These are phyloP conservation scores for Physeter macrocephalus DNA, from an alignment of 2,113 vertebrate species.

Conservation along the genomic window DNA sequence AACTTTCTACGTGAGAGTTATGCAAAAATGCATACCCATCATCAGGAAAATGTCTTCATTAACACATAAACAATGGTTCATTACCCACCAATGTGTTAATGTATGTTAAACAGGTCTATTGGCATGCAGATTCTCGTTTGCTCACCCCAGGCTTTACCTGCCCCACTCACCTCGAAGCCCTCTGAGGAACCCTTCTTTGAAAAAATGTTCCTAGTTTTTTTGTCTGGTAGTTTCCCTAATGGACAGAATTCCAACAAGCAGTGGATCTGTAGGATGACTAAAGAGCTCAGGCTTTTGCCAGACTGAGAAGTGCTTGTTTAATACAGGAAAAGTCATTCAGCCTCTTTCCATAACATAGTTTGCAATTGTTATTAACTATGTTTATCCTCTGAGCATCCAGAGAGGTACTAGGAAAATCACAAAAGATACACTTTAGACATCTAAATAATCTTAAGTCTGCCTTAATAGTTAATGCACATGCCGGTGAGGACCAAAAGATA, in stretches of 20 bases:
- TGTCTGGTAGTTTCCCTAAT: neutral
- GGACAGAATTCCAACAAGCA: neutral
- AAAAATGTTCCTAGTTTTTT: neutral
- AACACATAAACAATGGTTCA: constrained; percentile 10
- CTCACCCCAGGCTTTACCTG: neutral
- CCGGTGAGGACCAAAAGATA: neutral
- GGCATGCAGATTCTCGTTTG: constrained; percentile 52
- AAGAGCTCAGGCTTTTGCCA: neutral
- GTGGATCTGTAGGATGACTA: neutral
- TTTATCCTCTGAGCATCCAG: neutral
- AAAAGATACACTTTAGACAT: constrained; percentile 15
- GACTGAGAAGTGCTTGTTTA: neutral
- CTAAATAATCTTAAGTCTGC: neutral
- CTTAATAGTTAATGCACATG: neutral
- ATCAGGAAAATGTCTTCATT: constrained; percentile 50
- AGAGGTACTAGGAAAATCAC: neutral
- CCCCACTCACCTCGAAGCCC: neutral
- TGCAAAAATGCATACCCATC: constrained; percentile 32
- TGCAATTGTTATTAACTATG: neutral
- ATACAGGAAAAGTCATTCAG: neutral
- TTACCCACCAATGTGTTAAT: constrained; percentile 37
- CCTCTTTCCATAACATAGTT: neutral
- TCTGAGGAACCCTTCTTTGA: neutral
- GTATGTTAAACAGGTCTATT: constrained; percentile 44
- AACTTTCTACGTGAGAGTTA: neutral